Percentiles rank a stretch among this genome's conserved stretches.
These are phyloP conservation scores for Pseudolaguvia tuberculata DNA, from an alignment of 2,113 vertebrate genomes.

Conservation along the genomic window DNA sequence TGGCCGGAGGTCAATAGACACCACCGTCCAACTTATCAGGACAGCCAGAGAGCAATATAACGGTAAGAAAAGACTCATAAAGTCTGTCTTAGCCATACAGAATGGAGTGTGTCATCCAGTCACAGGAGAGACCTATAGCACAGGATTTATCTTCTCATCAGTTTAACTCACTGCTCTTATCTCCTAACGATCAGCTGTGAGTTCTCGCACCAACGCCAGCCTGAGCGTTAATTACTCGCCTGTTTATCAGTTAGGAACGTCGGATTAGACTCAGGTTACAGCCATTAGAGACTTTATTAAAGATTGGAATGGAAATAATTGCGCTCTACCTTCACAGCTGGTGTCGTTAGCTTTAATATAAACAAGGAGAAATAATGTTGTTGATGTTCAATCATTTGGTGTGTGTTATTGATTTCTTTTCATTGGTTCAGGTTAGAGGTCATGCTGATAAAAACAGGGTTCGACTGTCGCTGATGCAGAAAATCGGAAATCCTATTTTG, in stretches of 20 bases:
- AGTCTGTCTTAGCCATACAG: constrained; percentile 20
- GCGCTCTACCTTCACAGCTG: too few species aligned
- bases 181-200: constrained; percentile 9
- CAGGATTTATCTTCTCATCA: neutral
- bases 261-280: constrained; percentile 20
- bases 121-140: neutral
- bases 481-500: too few species aligned
- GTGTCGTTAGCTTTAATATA: neutral
- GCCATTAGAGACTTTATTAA: constrained; percentile 7
- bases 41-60: constrained; percentile 29
- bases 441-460: too few species aligned
- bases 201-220: constrained; percentile 11
- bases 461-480: too few species aligned
- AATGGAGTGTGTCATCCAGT: neutral
- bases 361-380: neutral
- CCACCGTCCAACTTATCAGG: constrained; percentile 18
- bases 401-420: neutral
- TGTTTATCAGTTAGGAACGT: neutral
- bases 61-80: constrained; percentile 34
- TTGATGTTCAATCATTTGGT: neutral
- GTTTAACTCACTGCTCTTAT: constrained; percentile 1
- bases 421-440: too few species aligned
- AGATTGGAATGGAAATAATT: neutral
- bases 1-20: constrained; percentile 13
- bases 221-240: neutral